Evolutionary conservation across 2,797 vertebrate genomes (phyloP).

Genomic region (Streptopelia turtur): DNA sequence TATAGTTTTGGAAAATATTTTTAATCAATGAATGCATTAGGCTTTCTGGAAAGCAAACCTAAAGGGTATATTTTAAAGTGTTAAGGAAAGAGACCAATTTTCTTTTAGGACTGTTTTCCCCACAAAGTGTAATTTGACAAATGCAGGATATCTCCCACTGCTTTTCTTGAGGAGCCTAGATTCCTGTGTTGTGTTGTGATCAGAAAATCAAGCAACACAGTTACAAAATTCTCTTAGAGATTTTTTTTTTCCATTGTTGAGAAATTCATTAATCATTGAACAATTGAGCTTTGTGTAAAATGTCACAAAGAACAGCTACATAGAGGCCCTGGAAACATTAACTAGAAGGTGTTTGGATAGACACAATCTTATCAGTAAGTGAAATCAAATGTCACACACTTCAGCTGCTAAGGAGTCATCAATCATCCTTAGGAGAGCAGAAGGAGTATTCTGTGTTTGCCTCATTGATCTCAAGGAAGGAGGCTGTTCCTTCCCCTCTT

Average conservation of each 20-base stretch:
- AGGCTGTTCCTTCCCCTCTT: slow-evolving; percentile 32
- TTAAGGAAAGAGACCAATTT: not conserved
- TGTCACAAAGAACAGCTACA: not conserved
- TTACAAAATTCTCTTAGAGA: not conserved
- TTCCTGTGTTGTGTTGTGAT: not conserved
- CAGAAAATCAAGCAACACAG: not conserved
- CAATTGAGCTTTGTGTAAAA: slow-evolving; percentile 54
- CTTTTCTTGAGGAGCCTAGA: not conserved
- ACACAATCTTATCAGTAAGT: slow-evolving; percentile 60
- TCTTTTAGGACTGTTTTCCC: not conserved
- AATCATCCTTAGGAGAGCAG: slow-evolving; percentile 43
- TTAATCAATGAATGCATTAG: not conserved
- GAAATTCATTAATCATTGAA: slow-evolving; percentile 60
- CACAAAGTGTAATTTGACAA: not conserved
- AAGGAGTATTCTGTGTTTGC: slow-evolving; percentile 33
- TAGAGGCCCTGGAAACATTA: slow-evolving; percentile 44
- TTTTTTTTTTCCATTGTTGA: slow-evolving; percentile 8
- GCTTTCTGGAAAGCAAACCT: not conserved
- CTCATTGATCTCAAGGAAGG: slow-evolving; percentile 52
- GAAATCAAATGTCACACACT: slow-evolving; percentile 67
- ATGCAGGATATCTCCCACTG: not conserved
- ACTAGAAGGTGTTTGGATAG: slow-evolving; percentile 54
- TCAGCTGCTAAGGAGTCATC: slow-evolving; percentile 60
- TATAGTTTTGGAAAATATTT: not conserved
- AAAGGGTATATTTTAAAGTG: not conserved